Base-by-base conservation (phyloP, 2,888 invertebrate genomes). In the Drosophila nigritarsus region DNA sequence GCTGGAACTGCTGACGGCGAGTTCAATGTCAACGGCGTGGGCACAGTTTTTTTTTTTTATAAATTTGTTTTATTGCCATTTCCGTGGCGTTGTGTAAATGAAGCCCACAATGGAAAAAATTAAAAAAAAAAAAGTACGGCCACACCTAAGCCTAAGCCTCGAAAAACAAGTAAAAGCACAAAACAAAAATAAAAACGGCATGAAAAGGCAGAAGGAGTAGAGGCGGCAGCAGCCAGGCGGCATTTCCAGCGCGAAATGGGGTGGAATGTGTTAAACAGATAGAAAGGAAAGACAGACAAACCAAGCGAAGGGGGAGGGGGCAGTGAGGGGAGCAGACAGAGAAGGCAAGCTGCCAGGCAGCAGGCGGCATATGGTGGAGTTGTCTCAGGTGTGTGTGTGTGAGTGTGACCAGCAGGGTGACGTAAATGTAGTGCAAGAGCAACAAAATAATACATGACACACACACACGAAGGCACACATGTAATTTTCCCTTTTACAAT, bases 1-100 rank as follows among this genome's bases (percentile, higher is more conserved):
- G 65, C 70, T 75, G 78, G 58, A 79, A 65, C 59, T 75, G 68
- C 55, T 77, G 67, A 50, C 79, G 59, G 50, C 50, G 83, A 86
- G 89, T 85, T 85, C 85, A 85, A 85, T 85, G 89, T 89, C 89
- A 85, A 85, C 83, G 55, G 69, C 68, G 82, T 82, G 87, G 82
- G 77, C 76, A 83, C 53, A 50, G 54, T 45, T 71, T 51, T 65
- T 56, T 56, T 56, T 20, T 34, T 42, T 34, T 55, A 20, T 36
- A n/a, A 56, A 49, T 45, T 40, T 36, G 36, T 66, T 65, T 82
- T 77, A 68, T 71, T 73, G 60, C 71, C 65, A 80, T 75, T 87
- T 87, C 88, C 88, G 88, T 67, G 71, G 55, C 64, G 65, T 62
- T 84, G 70, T 79, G 75, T 64, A 73, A 80, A 82, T 73, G 83